A percentile compares a stretch with the other conserved stretches of the same genome.
phyloP scores from a whole-genome alignment of 1,140 invertebrate genomes.

The Heliconius himera region DNA sequence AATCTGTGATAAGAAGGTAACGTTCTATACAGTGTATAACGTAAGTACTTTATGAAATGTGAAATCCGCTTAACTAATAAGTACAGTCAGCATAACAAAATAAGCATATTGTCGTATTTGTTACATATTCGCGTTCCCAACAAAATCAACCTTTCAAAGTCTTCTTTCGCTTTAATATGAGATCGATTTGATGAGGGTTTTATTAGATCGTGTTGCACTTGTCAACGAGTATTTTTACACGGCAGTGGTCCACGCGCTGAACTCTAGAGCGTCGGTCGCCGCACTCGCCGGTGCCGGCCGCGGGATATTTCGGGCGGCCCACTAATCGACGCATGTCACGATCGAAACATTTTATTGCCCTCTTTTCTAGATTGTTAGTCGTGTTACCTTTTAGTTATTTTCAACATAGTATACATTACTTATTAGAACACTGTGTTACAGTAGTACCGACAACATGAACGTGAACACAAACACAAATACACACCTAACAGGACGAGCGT shows the following conservation, averaged over 20 bases:
- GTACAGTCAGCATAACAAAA: no score
- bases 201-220: not conserved
- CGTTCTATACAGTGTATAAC: no score
- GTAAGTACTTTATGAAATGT: no score
- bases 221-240: slow-evolving; percentile 13
- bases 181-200: not conserved
- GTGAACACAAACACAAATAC: slow-evolving; percentile 17
- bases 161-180: not conserved
- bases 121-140: no score
- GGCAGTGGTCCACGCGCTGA: slow-evolving; percentile 15
- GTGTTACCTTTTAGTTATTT: not conserved
- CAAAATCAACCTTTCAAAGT: not conserved
- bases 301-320: slow-evolving; percentile 15
- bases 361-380: not conserved
- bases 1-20: no score
- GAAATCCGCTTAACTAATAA: no score
- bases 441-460: not conserved
- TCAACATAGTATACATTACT: not conserved
- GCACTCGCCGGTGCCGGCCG: not conserved
- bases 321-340: slow-evolving; percentile 1
- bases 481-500: slow-evolving; percentile 21
- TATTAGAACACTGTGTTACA: not conserved
- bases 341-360: not conserved
- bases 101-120: no score
- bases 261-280: not conserved